Conservation (phyloP, 2,113 vertebrate genomes). For the Poeciliopsis retropinna region DNA sequence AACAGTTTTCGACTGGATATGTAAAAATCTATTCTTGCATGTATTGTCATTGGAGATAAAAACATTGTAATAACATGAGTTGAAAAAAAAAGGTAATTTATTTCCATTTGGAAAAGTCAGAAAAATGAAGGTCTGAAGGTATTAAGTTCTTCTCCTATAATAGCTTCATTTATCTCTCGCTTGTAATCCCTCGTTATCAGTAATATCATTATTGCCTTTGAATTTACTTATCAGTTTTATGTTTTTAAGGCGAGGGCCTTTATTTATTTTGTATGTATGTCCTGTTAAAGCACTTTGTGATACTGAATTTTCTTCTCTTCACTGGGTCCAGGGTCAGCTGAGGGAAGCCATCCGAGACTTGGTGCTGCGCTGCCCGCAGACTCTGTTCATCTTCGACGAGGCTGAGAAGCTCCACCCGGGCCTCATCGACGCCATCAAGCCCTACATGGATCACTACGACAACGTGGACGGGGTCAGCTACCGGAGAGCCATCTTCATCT, state of each 20-base stretch:
- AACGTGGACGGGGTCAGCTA: conserved; percentile 68
- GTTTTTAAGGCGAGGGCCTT: too few relatives aligned
- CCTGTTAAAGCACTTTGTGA: neutral
- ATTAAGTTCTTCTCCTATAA: too few relatives aligned
- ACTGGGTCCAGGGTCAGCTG: conserved; percentile 82
- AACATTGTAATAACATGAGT: too few relatives aligned
- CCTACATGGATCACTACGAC: conserved; percentile 81
- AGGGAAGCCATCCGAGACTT: conserved; percentile 82
- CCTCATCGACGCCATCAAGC: conserved; percentile 88
- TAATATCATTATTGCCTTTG: neutral
- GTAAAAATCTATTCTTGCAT: neutral
- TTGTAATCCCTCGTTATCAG: neutral
- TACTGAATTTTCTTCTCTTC: neutral
- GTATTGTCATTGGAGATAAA: too few relatives aligned
- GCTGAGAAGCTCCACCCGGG: conserved; percentile 90
- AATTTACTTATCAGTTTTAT: neutral
- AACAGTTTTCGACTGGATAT: conserved; percentile 14
- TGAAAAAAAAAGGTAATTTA: too few relatives aligned
- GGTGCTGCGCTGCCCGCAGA: conserved; percentile 84
- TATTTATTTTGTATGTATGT: neutral
- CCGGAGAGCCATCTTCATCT: conserved; percentile 87
- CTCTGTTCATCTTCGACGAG: conserved; percentile 94
- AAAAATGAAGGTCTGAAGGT: too few relatives aligned
- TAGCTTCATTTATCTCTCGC: neutral
- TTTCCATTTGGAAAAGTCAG: too few relatives aligned